Percentiles rank a stretch among this genome's conserved stretches.
Evolutionary conservation across 2,888 invertebrate genomes (phyloP).

Genomic region (Linnaemya tessellans): DNA sequence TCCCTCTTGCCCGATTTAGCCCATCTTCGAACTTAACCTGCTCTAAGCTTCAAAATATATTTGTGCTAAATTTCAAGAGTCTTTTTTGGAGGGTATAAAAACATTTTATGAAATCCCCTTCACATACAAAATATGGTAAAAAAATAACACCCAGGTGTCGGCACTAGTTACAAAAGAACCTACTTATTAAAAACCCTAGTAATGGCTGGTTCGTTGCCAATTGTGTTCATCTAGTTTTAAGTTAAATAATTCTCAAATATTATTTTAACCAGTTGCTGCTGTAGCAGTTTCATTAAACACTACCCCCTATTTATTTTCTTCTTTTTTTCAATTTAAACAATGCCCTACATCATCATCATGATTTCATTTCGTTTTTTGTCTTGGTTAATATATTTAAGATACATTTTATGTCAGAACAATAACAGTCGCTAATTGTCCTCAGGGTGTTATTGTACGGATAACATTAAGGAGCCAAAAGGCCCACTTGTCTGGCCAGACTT

Average conservation of each 20-base stretch:
- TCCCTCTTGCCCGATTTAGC: no score
- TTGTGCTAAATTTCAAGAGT: no score
- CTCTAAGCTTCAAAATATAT: no score
- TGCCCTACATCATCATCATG: not conserved
- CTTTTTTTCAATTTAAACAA: not conserved
- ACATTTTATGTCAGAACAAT: not conserved
- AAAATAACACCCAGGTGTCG: no score
- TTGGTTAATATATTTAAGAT: constrained; percentile 5
- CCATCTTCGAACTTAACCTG: no score
- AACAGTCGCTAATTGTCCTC: not conserved
- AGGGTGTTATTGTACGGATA: not conserved
- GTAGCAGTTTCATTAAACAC: not conserved
- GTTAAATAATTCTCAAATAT: no score
- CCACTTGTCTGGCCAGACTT: not conserved
- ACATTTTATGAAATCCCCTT: no score
- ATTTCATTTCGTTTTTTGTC: not conserved
- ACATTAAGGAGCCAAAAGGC: not conserved
- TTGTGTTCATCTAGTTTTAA: constrained; percentile 12
- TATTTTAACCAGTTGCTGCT: constrained; percentile 47
- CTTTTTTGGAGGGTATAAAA: no score
- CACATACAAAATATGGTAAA: no score
- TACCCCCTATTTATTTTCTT: not conserved
- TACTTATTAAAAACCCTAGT: no score
- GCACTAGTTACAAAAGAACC: no score
- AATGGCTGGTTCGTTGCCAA: not conserved